Evolutionary conservation across 2,113 vertebrate species (phyloP), one percentile per base, ranked within the genome.

Genomic region (Misgurnus mizolepis): DNA sequence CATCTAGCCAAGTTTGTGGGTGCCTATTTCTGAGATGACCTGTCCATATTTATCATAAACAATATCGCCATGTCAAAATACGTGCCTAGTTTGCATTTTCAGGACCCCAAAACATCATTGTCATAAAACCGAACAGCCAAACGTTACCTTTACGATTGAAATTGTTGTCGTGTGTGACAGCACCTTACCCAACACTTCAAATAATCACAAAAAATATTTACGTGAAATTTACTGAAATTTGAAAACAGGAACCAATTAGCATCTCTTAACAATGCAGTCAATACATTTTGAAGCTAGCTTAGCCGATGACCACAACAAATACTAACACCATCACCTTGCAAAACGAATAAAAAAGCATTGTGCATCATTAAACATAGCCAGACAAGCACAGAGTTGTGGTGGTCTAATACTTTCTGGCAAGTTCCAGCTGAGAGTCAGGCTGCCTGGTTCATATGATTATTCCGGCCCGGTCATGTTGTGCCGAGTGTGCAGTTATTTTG

Each of bases 371-470:
- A 11, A 50, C 22, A 34, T n/a, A n/a, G 39, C 14, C 4, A 22
- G 2, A 72, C 18, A 41, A 3, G 43, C 17, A 22, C 2, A 7
- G 4, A 12, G 6, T 40, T 40, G 27, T 43, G 43, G 15, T 22
- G 39, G 39, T 73, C 55, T 43, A 41, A 22, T 50, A 58, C 5
- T 72, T 56, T 17, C 53, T 72, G 41, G 69, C 53, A n/a, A 41
- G 53, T 58, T 72, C 70, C 70, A 72, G 39, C 39, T 43, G 56
- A n/a, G 45, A 17, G n/a, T 74, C 58, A 43, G 72, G 7, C 61
- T 18, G 8, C 41, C 61, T 14, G 56, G 41, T 11, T 75, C 14
- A 61, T 56, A 1, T 62, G 7, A 27, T 62, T 17, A 64, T 22
- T 45, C 62, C 34, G 11, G 72, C 62, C 10, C 6, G 17, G 43